These are phyloP conservation scores for Diuraphis noxia DNA, from an alignment of 1,140 invertebrate species.

Conservation along the genomic window DNA sequence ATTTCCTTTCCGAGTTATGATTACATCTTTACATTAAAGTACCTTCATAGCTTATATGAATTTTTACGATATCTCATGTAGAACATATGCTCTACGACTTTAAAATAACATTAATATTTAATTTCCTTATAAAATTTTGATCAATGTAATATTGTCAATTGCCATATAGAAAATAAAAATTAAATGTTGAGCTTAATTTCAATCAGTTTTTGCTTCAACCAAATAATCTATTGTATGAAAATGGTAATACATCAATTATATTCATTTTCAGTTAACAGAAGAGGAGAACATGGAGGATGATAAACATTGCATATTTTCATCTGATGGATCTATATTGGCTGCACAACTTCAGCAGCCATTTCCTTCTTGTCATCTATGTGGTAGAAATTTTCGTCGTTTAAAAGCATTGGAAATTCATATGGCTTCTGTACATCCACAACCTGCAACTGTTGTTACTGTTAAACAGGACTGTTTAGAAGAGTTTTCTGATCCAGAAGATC, in stretches of 20 bases:
- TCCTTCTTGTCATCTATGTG: constrained; percentile 64
- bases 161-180: not conserved
- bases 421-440: constrained; percentile 63
- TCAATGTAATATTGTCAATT: not conserved
- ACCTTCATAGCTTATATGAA: not conserved
- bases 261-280: constrained; percentile 26
- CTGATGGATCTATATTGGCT: constrained; percentile 37
- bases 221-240: not conserved
- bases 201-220: not conserved
- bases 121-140: not conserved
- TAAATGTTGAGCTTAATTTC: not conserved
- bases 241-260: not conserved
- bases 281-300: constrained; percentile 37
- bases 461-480: constrained; percentile 65
- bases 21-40: not conserved
- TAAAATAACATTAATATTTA: not conserved
- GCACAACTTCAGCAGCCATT: constrained; percentile 43
- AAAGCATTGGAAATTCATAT: constrained; percentile 70
- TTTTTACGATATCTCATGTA: not conserved
- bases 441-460: constrained; percentile 44
- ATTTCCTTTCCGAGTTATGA: not conserved
- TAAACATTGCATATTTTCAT: constrained; percentile 48
- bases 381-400: constrained; percentile 68
- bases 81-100: not conserved
- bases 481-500: constrained; percentile 80